Conservation (phyloP, 1,140 invertebrate genomes). For the Sogatella furcifera region DNA sequence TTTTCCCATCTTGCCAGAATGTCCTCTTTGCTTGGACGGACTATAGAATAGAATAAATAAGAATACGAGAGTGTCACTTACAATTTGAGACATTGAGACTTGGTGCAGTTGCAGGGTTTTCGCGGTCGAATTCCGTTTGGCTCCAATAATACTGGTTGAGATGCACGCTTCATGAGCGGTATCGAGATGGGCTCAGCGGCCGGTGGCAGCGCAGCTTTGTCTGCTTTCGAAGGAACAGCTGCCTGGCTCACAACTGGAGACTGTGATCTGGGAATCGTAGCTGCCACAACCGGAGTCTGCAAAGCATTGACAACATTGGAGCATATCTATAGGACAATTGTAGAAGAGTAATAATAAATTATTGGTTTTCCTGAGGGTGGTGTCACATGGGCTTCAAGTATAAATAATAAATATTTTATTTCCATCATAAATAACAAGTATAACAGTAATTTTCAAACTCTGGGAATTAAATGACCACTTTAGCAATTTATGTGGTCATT, state of each 20-base stretch:
- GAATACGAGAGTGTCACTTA: conserved; percentile 36
- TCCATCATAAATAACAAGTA: too few relatives aligned
- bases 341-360: too few relatives aligned
- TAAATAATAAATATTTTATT: too few relatives aligned
- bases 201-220: background rate
- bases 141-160: conserved; percentile 30
- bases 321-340: background rate
- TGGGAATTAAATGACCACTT: too few relatives aligned
- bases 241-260: background rate
- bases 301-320: background rate
- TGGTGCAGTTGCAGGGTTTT: conserved; percentile 98
- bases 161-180: background rate
- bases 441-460: too few relatives aligned
- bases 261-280: background rate
- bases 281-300: background rate
- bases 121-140: conserved; percentile 63
- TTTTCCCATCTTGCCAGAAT: too few relatives aligned
- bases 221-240: background rate
- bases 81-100: conserved; percentile 96
- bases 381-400: too few relatives aligned
- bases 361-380: too few relatives aligned
- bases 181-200: background rate
- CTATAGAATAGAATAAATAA: too few relatives aligned
- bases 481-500: too few relatives aligned
- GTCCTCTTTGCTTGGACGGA: too few relatives aligned